Evolutionary conservation across 2,888 invertebrate genomes (phyloP), one percentile per base, ranked within the genome.

Genomic region (Heliconius hortense): DNA sequence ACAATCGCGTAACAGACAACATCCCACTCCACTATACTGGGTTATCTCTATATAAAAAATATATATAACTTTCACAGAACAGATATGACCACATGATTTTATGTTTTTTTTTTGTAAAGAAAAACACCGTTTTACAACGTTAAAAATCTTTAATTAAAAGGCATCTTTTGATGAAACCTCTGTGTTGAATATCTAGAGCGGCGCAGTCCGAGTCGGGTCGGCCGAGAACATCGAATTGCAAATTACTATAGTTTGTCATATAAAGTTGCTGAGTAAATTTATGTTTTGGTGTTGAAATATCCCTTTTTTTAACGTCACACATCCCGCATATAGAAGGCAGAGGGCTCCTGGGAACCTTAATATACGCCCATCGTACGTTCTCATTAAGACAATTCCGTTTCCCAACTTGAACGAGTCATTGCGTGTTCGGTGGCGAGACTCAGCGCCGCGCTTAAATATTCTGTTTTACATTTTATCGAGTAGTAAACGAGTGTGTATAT

Each of bases 171-270:
- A 76, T 74, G 68, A 70, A 66, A 78, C 43, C 48, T 64, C 72
- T 62, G 67, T 72, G 75, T 77, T 76, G 77, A 67, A 75, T 77
- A 75, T 77, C 64, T 62, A 70, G 76, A 73, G 73, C 39, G 24
- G 56, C 71, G 53, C 71, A 15, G 39, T 39, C 2, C 3, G 28
- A 59, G n/a, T 13, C n/a, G 35, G 21, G 15, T 35, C 69, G 56
- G n/a, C 69, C n/a, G 69, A 31, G 31, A 31, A 24, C 73, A 73
- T 73, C 67, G 68, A 68, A 59, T 69, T 59, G 35, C 56, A 56
- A 69, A 69, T 69, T 67, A 1, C 28, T 39, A 56, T 60, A 67
- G 28, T 60, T 26, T 60, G 60, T 60, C 26, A 60, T 26, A 15
- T 60, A 26, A 11, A 60, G 15, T 60, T 60, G 24, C 11, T 60